Evolutionary conservation across 2,113 vertebrate genomes (phyloP), one percentile per base, ranked within the genome.

Genomic region (Entelurus aequoreus): DNA sequence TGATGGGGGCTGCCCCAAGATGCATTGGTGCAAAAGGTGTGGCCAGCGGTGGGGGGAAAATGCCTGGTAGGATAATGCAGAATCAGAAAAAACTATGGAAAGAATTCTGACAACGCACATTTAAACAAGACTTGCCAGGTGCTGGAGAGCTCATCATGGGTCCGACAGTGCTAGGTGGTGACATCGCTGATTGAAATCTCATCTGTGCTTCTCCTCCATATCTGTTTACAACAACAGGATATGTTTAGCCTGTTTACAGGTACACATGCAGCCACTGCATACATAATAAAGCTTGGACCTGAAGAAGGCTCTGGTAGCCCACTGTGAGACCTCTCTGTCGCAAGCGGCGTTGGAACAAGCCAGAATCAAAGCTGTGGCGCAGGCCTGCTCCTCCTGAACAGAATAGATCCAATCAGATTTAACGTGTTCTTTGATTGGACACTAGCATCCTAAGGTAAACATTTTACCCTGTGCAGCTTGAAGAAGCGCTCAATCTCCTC

Each of bases 181-280:
- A 73, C 48, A 95, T 70, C 58, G 92, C 80, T 50, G 94, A 82
- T 0, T 95, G 93, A 77, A 99, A 94, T 67, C 94, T 92, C 94
- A 98, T 95, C 82, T 98, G 96, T 51, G 97, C 94, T 84, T 99
- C 97, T 74, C 96, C 95, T 21, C 97, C 97, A 10, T 98, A 98
- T 80, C 97, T 98, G 60, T 56, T 59, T 10, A 46, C 3, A 8
- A 46, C 5, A 66, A 51, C 10, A 46, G 2, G 12, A 46, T 8
- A 13, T 0, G 10, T 48, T 74, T 7, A 75, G n/a, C 44, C 59
- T 63, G 14, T 53, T 50, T 6, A 21, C 8, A 46, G 13, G 9
- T 15, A 19, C 14, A 42, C 55, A 54, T 58, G 13, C 21, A 16
- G 9, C 12, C 2, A 14, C 12, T 6, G 28, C 37, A 49, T 28